Base-by-base conservation (phyloP, 1,140 invertebrate genomes). In the Dreissena polymorpha region DNA sequence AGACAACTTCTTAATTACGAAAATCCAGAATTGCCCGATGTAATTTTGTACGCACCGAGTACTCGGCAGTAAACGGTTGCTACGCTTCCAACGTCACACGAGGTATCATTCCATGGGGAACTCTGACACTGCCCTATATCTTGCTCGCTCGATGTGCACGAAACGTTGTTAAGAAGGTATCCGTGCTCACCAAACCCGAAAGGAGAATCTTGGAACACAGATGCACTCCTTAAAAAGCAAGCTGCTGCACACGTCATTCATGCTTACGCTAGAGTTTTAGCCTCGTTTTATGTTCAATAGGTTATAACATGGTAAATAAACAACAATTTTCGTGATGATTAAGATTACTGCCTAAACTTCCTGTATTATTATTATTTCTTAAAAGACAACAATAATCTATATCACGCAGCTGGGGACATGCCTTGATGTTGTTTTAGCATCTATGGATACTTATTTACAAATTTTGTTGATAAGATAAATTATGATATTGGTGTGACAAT, bases 41-140 rank as follows among this genome's bases (percentile, higher is more conserved):
- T 39, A 39, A 2, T 5, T n/a, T 39, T 39, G 2, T 39, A 60
- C 71, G 53, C 57, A 73, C 71, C 10, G 53, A 55, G 71, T 55
- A 73, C 71, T 60, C 25, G 2, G n/a, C 71, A 73, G 14, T 57
- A 13, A 25, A 57, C 53, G 29, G 71, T 73, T 13, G 71, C 71
- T 16, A 73, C 71, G 6, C 23, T n/a, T 16, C 29, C 27, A 29
- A 7, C 23, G 18, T 18, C 53, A 14, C 71, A 73, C 16, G 23
- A 13, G 7, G 71, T 73, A 1, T 60, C 25, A 10, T 25, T 23
- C 71, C 71, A 73, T 10, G 71, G 23, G 8, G 53, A 73, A 12
- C 50, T 23, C 16, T 13, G 7, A 60, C 71, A 73, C 3, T 21
- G 8, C 57, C 50, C 18, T 27, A 73, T 10, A 18, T 73, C 53